phyloP scores from a whole-genome alignment of 1,140 invertebrate species.

The Glossosoma conforme region DNA sequence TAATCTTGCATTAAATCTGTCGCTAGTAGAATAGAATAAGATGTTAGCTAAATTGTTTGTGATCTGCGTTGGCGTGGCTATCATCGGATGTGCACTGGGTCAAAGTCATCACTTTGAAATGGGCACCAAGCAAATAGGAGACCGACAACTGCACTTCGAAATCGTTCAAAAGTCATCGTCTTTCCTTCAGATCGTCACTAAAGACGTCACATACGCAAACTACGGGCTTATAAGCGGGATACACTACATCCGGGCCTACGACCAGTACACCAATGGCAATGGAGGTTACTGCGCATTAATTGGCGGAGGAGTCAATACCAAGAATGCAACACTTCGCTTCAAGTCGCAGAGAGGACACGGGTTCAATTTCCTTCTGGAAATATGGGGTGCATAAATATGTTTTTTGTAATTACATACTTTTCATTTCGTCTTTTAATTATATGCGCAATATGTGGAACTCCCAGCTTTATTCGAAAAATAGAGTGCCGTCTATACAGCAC shows the following conservation, averaged over 20 bases:
- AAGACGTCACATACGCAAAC: constrained; percentile 34
- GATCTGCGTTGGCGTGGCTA: constrained; percentile 7
- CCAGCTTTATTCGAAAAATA: no score
- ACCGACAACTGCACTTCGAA: constrained; percentile 34
- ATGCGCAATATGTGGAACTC: no score
- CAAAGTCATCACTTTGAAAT: constrained; percentile 22
- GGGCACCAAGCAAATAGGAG: constrained; percentile 16
- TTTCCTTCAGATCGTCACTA: constrained; percentile 37
- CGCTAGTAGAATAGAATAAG: no score
- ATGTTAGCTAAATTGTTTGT: constrained; percentile 12
- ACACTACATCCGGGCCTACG: constrained; percentile 42
- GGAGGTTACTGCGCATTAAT: constrained; percentile 42
- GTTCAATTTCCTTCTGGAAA: constrained; percentile 48
- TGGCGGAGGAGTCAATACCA: constrained; percentile 41
- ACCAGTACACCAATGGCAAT: constrained; percentile 46
- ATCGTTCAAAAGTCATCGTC: constrained; percentile 38
- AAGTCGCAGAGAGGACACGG: constrained; percentile 49
- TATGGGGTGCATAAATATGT: constrained; percentile 39
- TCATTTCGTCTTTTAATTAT: no score
- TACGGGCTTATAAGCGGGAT: no score
- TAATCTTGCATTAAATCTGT: no score
- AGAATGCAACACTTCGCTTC: constrained; percentile 45
- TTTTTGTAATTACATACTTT: no score
- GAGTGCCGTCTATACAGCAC: no score
- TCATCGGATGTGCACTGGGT: constrained; percentile 1